Base-by-base conservation (phyloP, 1,140 invertebrate species). In the Hylaeus volcanicus region DNA sequence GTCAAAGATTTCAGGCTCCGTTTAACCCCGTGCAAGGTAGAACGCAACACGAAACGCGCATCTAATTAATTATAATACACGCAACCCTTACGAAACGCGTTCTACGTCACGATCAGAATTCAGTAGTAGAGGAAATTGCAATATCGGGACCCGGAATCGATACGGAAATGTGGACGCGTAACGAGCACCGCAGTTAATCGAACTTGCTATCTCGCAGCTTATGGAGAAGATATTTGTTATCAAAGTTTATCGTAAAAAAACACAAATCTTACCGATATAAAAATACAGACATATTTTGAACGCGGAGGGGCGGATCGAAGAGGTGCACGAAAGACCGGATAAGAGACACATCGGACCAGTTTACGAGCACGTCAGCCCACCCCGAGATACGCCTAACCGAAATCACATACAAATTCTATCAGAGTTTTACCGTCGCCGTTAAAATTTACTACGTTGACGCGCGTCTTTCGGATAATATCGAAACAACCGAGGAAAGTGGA, bases 291-390 rank as follows among this genome's bases (percentile, higher is more conserved):
- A 26, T 26, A 26, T 26, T 26, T 26, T 5, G 14, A 8, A 3
- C n/a, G 5, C 14, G 1, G 26, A n/a, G n/a, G 14, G 45, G 3
- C 60, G 26, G n/a, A 74, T 15, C 26, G 9, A n/a, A 41, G 5
- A 3, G 37, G 15, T 9, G 55, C 70, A 37, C 11, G n/a, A 63
- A 51, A 58, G 43, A 48, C 3, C 15, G 60, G 26, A 26, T 43
- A 4, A 6, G 43, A 15, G 14, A 64, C 43, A 51, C 58, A n/a
- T 45, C 1, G 77, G 69, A 63, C 56, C 26, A 74, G 80, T 85
- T 87, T 87, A 87, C 81, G 87, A 88, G 83, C 82, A 63, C 68
- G 79, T 83, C 74, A 80, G 39, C 68, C 45, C 75, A 84, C 78
- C 53, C 66, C 75, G 39, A 48, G 63, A 53, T 43, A 76, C 61